Conservation (phyloP, 1,140 invertebrate genomes). For the Microvelia longipes region DNA sequence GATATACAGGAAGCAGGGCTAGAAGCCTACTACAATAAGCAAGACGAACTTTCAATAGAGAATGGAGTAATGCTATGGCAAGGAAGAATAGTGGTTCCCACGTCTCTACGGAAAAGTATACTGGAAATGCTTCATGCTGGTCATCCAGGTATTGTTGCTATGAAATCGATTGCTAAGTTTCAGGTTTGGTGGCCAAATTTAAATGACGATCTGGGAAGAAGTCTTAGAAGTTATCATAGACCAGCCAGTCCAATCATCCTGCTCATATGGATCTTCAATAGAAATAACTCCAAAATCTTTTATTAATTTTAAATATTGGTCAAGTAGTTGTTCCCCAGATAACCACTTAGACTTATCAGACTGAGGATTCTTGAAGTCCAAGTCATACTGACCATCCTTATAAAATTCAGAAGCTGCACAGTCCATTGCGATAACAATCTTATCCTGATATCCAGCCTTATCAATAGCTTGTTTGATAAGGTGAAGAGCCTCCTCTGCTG, state of each 20-base stretch:
- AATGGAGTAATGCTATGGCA: too few species aligned
- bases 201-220: constrained; percentile 46
- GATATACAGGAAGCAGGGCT: too few species aligned
- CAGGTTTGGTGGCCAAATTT: too few species aligned
- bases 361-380: constrained; percentile 94
- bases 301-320: constrained; percentile 83
- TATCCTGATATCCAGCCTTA: constrained; percentile 82
- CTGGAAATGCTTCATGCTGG: too few species aligned
- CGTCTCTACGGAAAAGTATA: too few species aligned
- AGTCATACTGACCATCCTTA: constrained; percentile 71
- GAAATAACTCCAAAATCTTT: constrained; percentile 90
- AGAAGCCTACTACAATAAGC: too few species aligned
- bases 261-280: constrained; percentile 96
- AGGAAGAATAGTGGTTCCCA: too few species aligned
- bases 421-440: constrained; percentile 96
- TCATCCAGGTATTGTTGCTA: too few species aligned
- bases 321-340: constrained; percentile 59
- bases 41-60: too few species aligned
- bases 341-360: constrained; percentile 67
- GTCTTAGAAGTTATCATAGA: constrained; percentile 53
- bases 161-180: too few species aligned
- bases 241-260: constrained; percentile 95
- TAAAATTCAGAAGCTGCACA: constrained; percentile 93
- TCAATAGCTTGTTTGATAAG: constrained; percentile 83
- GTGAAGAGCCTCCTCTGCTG: constrained; percentile 81